Evolutionary conservation across 2,888 invertebrate species (phyloP), one percentile per base, ranked within the genome.

Genomic region (Eueremaeus valkanovi): DNA sequence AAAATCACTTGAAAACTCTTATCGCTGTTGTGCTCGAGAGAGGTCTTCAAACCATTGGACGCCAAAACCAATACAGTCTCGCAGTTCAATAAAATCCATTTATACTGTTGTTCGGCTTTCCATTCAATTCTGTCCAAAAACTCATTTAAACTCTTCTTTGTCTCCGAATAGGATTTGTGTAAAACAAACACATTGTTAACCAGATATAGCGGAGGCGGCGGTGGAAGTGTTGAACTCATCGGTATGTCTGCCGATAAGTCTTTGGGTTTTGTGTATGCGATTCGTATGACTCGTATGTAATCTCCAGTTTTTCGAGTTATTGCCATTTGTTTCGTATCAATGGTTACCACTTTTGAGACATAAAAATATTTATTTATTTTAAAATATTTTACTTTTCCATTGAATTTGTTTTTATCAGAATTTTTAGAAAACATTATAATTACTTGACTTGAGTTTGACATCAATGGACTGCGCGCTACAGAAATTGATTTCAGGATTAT

Each of bases 261-360:
- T 24, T 55, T 40, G 1, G 36, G 45, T 18, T 77, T 78, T 9
- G 75, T 70, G 42, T 78, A 80, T 0, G 76, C 73, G 9, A 80
- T 73, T 29, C 80, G 72, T 9, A 80, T 42, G 27, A 80, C 77
- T 58, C 80, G 76, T n/a, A 80, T 55, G 42, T 76, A 80, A 51
- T 73, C 73, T 11, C 73, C 76, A 9, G 77, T 77, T 77, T 81
- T 74, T 51, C 79, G 77, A 3, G 76, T 72, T 63, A 78, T 78
- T n/a, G 73, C 49, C 79, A 78, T 80, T 66, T 73, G 78, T 58
- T 78, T 76, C 0, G 78, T 76, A 42, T 79, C 77, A 27, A 78
- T 73, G 5, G 75, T 36, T 1, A 70, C 70, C 75, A 75, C 75
- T 75, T 27, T 18, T 13, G 16, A 33, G 9, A 6, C 0, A 63